Percentiles rank a stretch among this genome's conserved stretches.
phyloP scores from a whole-genome alignment of 2,113 vertebrate genomes.

The Chionomys nivalis region DNA sequence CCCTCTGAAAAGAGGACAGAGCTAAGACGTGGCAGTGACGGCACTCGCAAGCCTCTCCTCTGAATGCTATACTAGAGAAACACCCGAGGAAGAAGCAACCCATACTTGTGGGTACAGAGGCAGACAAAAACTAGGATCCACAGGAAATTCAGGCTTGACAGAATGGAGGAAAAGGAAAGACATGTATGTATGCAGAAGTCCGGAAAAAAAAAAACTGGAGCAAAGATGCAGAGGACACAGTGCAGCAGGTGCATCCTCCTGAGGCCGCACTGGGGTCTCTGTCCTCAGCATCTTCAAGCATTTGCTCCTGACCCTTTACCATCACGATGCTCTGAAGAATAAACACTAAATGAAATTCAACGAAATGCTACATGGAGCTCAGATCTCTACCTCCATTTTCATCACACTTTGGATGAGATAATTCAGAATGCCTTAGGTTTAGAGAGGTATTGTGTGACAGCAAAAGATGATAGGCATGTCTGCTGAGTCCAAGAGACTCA shows the following conservation, averaged over 20 bases:
- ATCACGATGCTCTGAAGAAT: neutral
- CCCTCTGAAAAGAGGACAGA: neutral
- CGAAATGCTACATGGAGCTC: neutral
- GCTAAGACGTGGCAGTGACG: neutral
- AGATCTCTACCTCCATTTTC: neutral
- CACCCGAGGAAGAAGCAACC: neutral
- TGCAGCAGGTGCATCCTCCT: neutral
- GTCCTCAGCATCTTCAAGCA: neutral
- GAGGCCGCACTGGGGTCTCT: fast-evolving
- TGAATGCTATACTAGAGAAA: neutral
- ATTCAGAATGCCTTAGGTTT: neutral
- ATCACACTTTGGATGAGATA: neutral
- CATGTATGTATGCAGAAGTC: neutral
- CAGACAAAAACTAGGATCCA: neutral
- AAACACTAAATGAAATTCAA: neutral
- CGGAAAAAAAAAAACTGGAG: fast-evolving
- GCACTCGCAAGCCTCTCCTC: neutral
- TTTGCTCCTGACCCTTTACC: neutral
- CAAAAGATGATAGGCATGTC: neutral
- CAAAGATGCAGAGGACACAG: fast-evolving
- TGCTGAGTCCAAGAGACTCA: neutral
- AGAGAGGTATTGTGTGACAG: neutral
- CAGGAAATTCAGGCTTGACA: neutral
- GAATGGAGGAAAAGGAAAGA: neutral
- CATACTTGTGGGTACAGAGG: neutral